Evolutionary conservation across 2,113 vertebrate genomes (phyloP), one percentile per base, ranked within the genome.

Genomic region (Rhinopomastus cyanomelas): DNA sequence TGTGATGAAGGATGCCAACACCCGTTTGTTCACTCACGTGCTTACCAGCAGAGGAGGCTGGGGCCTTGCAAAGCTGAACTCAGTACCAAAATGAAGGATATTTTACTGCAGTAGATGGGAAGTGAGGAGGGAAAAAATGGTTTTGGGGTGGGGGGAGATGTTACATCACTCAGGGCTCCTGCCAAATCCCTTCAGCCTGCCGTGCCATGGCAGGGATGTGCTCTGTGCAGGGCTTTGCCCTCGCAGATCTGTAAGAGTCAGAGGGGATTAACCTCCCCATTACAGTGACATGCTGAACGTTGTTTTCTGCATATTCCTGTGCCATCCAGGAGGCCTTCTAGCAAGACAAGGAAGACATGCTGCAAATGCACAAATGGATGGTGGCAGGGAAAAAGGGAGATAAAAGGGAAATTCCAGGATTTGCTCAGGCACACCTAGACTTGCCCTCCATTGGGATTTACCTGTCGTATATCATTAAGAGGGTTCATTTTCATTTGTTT

Each of bases 391-490:
- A 84, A 84, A 84, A n/a, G 74, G 72, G 68, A 88, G 65, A 42
- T 91, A 30, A 0, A 85, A 92, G 94, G 92, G 92, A 93, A 95
- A 94, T 95, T 96, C 94, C 94, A 90, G 74, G 83, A 62, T 90
- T 93, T 93, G 87, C 71, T 87, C 59, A 73, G 89, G 78, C 95
- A 76, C 86, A 94, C 81, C 89, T 81, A 87, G 95, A 95, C 95
- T 93, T 96, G 94, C 75, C 91, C 72, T 87, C 51, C 74, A 37
- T 76, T 87, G 78, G 71, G 94, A 89, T 79, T 90, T 95, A 95
- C 87, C 39, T 94, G 74, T 94, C 93, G 74, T 88, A 85, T 77
- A 85, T 84, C 78, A 71, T 89, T 79, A 88, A 87, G 52, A 90
- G 51, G 48, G 64, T 87, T 93, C 81, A 68, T 93, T 42, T 94